phyloP scores from a whole-genome alignment of 2,888 invertebrate genomes.

The Agonopterix alstromeriana region DNA sequence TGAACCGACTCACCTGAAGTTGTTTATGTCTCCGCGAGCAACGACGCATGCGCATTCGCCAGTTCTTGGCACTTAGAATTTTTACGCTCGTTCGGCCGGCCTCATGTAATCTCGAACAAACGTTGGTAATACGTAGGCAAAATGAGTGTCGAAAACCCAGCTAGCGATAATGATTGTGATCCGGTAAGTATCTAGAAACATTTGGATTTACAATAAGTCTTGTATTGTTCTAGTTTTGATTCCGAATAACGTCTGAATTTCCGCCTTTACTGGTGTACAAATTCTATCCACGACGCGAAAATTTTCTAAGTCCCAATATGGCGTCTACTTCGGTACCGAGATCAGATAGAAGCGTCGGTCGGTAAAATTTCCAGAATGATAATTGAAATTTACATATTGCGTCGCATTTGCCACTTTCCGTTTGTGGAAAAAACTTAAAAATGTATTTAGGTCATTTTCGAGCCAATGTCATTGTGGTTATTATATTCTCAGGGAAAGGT shows the following conservation, averaged over 20 bases:
- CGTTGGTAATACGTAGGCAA: slow-evolving; percentile 70
- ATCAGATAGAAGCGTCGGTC: slow-evolving; percentile 57
- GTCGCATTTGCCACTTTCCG: background rate
- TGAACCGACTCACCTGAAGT: slow-evolving; percentile 50
- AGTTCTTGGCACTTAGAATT: slow-evolving; percentile 78
- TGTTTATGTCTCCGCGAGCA: slow-evolving; percentile 25
- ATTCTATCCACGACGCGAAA: slow-evolving; percentile 60
- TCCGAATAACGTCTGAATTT: slow-evolving; percentile 14
- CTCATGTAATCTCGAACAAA: slow-evolving; percentile 59
- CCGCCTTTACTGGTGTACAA: slow-evolving; percentile 70
- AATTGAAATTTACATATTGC: background rate
- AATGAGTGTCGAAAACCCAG: slow-evolving; percentile 82
- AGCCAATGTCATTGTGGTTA: slow-evolving; percentile 7
- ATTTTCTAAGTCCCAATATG: slow-evolving; percentile 90
- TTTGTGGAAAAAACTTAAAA: background rate
- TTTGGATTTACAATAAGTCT: slow-evolving; percentile 20
- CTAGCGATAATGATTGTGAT: slow-evolving; percentile 74
- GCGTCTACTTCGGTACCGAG: slow-evolving; percentile 86
- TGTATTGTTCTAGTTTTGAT: slow-evolving; percentile 17
- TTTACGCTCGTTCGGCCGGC: slow-evolving; percentile 37
- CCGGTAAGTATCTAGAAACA: slow-evolving; percentile 73
- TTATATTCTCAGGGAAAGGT: slow-evolving; percentile 56
- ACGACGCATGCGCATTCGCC: slow-evolving; percentile 78
- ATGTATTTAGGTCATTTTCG: slow-evolving; percentile 10
- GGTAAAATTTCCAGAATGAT: slow-evolving; percentile 17